Base-by-base conservation (phyloP, 2,888 invertebrate species). In the Drosophila ezoana region DNA sequence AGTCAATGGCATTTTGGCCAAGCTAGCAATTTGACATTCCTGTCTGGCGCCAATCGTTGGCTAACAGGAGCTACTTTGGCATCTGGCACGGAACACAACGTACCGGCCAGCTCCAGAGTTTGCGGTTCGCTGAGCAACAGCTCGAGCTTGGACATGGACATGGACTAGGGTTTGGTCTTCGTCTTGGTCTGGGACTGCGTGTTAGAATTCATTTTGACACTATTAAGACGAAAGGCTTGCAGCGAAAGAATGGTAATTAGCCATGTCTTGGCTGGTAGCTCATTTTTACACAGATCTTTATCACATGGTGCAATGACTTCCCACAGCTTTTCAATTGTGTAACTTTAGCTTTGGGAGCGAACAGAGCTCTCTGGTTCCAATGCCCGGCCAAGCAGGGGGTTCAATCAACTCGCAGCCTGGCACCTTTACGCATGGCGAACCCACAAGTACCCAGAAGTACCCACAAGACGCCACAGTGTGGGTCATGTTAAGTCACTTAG, bases 351-450 rank as follows among this genome's bases (percentile, higher is more conserved):
- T 3, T 35, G 14, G 8, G 54, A 37, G 44, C 44, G 20, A 43
- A 40, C 35, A 44, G 35, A 44, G 16, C 44, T 35, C 44, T 33
- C 35, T 41, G 51, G 41, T 28, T 66, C 65, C 33, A 56, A 53
- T 58, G 70, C 57, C 63, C 54, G 62, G 77, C 64, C 78, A 66
- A 65, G 62, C 74, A 72, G 54, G 48, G 63, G 74, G 79, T 80
- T 80, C 79, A 80, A 80, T 80, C 79, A 80, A 80, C 76, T 76
- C 79, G 32, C 57, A 65, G 76, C 80, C 87, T 89, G 80, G 83
- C 90, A 90, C 90, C 90, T 90, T 90, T 89, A 90, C 90, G 90
- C 90, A 90, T 90, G 90, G 85, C 79, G 77, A 62, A 60, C 66
- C 65, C 62, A 45, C 57, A 58, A 61, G n/a, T 23, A 28, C n/a